Conservation (phyloP, 2,797 vertebrate genomes). For the Helarctos malayanus region DNA sequence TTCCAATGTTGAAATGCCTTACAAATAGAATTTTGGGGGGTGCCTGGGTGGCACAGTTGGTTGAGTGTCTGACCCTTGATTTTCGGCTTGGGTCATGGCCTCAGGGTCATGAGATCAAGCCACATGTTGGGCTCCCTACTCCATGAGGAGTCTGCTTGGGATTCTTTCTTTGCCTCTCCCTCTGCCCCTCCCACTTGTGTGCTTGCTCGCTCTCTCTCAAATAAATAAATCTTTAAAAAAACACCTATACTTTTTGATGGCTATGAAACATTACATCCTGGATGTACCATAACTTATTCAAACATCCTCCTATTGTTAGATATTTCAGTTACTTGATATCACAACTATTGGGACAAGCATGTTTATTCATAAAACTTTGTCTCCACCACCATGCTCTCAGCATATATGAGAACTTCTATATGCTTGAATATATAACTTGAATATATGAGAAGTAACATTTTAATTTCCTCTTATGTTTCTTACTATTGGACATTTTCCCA, state of each 20-base stretch:
- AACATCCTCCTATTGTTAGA: neutral
- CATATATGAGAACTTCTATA: neutral
- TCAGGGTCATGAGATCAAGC: neutral
- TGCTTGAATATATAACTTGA: neutral
- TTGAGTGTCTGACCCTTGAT: neutral
- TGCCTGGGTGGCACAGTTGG: neutral
- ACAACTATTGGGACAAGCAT: neutral
- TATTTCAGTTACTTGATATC: neutral
- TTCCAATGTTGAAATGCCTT: neutral
- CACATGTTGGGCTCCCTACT: neutral
- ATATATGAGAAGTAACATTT: neutral
- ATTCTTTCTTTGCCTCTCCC: neutral
- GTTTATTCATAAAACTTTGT: neutral
- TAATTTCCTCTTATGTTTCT: neutral
- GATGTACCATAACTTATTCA: neutral
- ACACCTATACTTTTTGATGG: neutral
- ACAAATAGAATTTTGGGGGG: neutral
- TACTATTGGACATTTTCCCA: neutral
- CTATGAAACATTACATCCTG: neutral
- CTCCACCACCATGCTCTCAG: neutral
- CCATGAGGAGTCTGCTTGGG: neutral
- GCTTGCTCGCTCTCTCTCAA: neutral
- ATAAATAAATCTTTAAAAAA: neutral
- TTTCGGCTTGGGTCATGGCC: neutral
- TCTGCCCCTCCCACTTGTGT: neutral